These are phyloP conservation scores for Coremacera marginata DNA, from an alignment of 2,888 invertebrate species.

Conservation along the genomic window DNA sequence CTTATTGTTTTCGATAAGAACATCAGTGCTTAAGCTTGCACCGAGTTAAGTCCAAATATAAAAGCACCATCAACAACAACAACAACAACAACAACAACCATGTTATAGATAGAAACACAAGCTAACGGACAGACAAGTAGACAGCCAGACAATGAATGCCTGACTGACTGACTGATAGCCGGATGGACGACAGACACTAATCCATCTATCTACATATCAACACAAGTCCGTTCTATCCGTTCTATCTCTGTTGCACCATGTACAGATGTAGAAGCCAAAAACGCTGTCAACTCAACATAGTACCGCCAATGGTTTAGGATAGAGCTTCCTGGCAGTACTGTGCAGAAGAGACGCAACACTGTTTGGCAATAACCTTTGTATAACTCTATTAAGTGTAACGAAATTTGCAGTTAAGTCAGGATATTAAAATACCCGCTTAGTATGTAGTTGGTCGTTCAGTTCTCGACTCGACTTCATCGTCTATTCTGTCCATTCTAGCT, in stretches of 20 bases:
- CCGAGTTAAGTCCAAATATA: background rate
- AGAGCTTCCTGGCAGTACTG: background rate
- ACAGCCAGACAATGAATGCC: background rate
- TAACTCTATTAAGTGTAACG: slow-evolving; percentile 46
- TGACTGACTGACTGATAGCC: background rate
- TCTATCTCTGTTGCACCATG: background rate
- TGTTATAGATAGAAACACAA: background rate
- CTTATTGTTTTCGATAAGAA: slow-evolving; percentile 8
- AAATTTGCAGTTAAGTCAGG: slow-evolving; percentile 44
- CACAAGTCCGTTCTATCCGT: slow-evolving; percentile 12
- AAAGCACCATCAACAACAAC: background rate
- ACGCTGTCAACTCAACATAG: background rate
- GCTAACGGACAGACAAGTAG: background rate
- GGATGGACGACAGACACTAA: slow-evolving; percentile 19
- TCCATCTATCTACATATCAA: slow-evolving; percentile 38
- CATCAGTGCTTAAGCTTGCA: background rate
- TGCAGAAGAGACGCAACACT: background rate
- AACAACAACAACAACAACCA: background rate
- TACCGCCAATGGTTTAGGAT: too few relatives aligned
- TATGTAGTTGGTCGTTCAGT: background rate
- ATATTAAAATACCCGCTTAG: slow-evolving; percentile 19
- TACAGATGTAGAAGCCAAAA: background rate
- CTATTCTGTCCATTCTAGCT: too few relatives aligned
- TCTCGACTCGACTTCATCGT: background rate
- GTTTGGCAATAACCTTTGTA: slow-evolving; percentile 26